Base-by-base conservation (phyloP, 1,140 invertebrate genomes). In the Asobara japonica region DNA sequence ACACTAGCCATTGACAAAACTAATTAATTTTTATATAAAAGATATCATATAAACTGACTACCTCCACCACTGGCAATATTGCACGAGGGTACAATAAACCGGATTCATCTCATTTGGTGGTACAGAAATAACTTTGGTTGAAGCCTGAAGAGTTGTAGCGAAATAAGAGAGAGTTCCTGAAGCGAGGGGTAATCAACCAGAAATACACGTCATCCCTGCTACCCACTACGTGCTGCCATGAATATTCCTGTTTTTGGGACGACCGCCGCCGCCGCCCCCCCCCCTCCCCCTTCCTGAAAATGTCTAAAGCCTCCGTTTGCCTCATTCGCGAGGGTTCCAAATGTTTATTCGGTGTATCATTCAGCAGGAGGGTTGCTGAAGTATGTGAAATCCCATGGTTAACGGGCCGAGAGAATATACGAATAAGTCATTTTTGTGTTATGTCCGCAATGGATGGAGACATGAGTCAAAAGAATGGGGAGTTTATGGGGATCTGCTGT, bases 1-100 rank as follows among this genome's bases (percentile, higher is more conserved):
- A 16, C n/a, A 3, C 1, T 33, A 4, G 31, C 31, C 31, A 3
- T 45, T 45, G n/a, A n/a, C n/a, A n/a, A n/a, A n/a, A n/a, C n/a
- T 2, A 45, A 4, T 5, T 45, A 31, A 31, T 31, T 8, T 20
- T 31, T 30, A 20, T 29, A 45, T 22, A 29, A 41, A 31, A 29
- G 3, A 69, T 25, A 31, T 56, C 41, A 29, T 30, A 30, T 56
- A 8, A 20, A 13, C 22, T 45, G 16, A 41, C 36, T 31, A 45
- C 41, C 20, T 67, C 36, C 31, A 18, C 11, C 20, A 33, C 30
- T 62, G 56, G 29, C 60, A 62, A 61, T 70, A 70, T 61, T 31
- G 20, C 68, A 30, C n/a, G 13, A 45, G 30, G 13, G 36, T 31
- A 70, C 61, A 68, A 62, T 62, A 68, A 73, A 51, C 66, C 36